Conservation (phyloP, 2,888 invertebrate species). For the Argynnis bischoffii region DNA sequence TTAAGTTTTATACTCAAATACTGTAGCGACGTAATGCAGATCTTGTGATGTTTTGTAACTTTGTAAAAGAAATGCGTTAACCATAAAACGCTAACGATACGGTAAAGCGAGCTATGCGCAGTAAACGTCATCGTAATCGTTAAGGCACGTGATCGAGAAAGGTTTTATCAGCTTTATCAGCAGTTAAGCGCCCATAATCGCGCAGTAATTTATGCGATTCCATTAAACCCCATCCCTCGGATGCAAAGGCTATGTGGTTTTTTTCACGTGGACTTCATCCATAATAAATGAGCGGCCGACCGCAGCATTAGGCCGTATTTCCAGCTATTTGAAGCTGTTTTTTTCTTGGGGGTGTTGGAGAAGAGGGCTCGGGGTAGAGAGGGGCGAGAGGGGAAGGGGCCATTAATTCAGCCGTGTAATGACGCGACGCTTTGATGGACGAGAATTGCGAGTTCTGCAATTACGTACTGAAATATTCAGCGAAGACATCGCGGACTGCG, state of each 20-base stretch:
- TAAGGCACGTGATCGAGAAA: slow-evolving; percentile 37
- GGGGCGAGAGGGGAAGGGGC: slow-evolving; percentile 36
- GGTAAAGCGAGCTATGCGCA: slow-evolving; percentile 21
- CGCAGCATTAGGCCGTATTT: slow-evolving; percentile 43
- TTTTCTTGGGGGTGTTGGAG: slow-evolving; percentile 34
- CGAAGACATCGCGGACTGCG: slow-evolving; percentile 43
- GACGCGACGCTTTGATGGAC: slow-evolving; percentile 52
- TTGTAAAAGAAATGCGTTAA: slow-evolving; percentile 19
- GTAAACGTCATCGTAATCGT: slow-evolving; percentile 36
- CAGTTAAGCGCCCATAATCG: slow-evolving; percentile 41
- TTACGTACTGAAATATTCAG: slow-evolving; percentile 66
- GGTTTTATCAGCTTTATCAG: slow-evolving; percentile 39
- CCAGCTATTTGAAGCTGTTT: slow-evolving; percentile 45
- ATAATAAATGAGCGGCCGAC: slow-evolving; percentile 63
- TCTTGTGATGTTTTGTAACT: slow-evolving; percentile 6
- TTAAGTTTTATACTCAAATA: slow-evolving; percentile 3
- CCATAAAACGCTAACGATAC: slow-evolving; percentile 32
- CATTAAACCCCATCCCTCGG: slow-evolving; percentile 41
- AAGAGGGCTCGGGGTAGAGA: neutral
- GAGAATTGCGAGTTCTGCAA: slow-evolving; percentile 56
- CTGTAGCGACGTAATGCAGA: neutral
- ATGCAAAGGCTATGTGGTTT: slow-evolving; percentile 42
- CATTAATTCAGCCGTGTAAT: slow-evolving; percentile 54
- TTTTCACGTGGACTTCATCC: slow-evolving; percentile 53
- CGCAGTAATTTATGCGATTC: slow-evolving; percentile 44